Percentiles rank a stretch among this genome's conserved stretches.
phyloP scores from a whole-genome alignment of 2,113 vertebrate genomes.

The Gorsachius goisagi region DNA sequence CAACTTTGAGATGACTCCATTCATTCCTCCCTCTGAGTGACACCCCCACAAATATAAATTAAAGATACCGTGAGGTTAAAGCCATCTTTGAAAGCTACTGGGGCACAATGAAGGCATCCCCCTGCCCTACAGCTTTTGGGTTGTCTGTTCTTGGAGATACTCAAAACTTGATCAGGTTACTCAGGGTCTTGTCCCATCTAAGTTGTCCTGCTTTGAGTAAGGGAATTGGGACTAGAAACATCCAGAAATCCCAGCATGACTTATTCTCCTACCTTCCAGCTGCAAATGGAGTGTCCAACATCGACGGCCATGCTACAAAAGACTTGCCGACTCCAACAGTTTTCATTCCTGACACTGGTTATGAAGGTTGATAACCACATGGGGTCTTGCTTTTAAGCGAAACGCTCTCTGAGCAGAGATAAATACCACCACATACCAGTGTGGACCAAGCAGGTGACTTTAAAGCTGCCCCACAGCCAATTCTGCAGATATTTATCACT shows the following conservation, averaged over 20 bases:
- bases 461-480: background rate
- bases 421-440: too few species aligned
- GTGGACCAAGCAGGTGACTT: background rate
- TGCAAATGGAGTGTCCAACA: background rate
- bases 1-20: background rate
- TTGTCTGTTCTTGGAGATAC: background rate
- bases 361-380: background rate
- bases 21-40: background rate
- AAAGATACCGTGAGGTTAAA: background rate
- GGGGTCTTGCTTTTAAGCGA: background rate
- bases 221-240: background rate
- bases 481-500: background rate
- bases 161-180: background rate
- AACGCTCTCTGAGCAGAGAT: background rate
- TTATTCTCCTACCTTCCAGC: background rate
- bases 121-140: background rate
- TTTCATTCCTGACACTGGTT: background rate
- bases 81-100: background rate
- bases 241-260: background rate
- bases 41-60: background rate
- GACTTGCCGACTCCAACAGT: accelerated
- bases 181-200: background rate
- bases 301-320: background rate
- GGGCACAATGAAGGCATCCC: background rate
- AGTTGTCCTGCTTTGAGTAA: background rate